Conservation (phyloP, 2,888 invertebrate species). For the Zygogramma bicolorata region DNA sequence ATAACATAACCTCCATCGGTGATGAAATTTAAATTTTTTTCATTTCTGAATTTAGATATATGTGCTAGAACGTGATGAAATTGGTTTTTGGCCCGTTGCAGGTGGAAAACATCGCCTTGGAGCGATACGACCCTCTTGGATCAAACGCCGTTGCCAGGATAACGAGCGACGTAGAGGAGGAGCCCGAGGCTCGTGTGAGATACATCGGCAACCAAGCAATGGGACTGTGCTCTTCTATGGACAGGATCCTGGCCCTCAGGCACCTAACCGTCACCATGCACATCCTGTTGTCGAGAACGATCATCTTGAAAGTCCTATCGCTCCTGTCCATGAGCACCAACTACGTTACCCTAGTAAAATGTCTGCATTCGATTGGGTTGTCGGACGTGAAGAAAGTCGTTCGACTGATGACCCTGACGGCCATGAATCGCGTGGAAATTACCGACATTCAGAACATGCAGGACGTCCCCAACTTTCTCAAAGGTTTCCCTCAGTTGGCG, state of each 20-base stretch:
- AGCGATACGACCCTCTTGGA: conserved; percentile 71
- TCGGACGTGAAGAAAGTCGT: conserved; percentile 72
- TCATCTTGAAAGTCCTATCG: conserved; percentile 71
- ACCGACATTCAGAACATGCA: conserved; percentile 53
- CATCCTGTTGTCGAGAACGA: conserved; percentile 70
- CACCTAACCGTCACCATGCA: conserved; percentile 69
- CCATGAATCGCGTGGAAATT: conserved; percentile 70
- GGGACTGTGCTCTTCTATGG: conserved; percentile 65
- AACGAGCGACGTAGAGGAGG: conserved; percentile 54
- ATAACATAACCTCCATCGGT: too few relatives aligned
- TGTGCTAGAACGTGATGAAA: too few relatives aligned
- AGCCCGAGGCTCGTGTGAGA: conserved; percentile 29
- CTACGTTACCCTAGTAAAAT: conserved; percentile 58
- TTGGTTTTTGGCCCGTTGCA: too few relatives aligned
- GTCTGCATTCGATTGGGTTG: conserved; percentile 65
- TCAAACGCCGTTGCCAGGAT: conserved; percentile 65
- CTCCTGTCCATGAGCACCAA: conserved; percentile 61
- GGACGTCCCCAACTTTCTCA: conserved; percentile 54
- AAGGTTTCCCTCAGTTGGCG: conserved; percentile 58
- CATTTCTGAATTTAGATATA: too few relatives aligned
- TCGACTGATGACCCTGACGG: conserved; percentile 72
- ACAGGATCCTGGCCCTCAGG: conserved; percentile 69
- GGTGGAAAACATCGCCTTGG: conserved; percentile 65
- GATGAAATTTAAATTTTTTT: too few relatives aligned
- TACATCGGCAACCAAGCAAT: conserved; percentile 69